These are phyloP conservation scores for Phorcus lineatus DNA, from an alignment of 2,888 invertebrate genomes.

Conservation along the genomic window DNA sequence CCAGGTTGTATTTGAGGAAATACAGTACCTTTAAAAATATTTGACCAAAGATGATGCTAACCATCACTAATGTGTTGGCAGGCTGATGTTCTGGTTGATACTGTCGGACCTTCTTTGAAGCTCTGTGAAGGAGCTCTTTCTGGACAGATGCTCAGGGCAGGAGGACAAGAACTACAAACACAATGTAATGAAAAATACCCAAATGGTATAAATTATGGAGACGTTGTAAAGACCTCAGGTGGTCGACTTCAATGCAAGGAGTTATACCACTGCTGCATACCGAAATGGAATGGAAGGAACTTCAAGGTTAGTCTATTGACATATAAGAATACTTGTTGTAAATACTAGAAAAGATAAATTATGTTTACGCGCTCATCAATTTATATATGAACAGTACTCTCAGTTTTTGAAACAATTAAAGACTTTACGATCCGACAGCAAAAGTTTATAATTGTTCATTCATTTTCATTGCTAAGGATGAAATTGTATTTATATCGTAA, in stretches of 20 bases:
- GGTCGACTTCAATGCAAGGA: neutral
- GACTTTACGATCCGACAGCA: too few species aligned
- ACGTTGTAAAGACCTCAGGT: neutral
- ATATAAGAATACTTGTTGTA: too few species aligned
- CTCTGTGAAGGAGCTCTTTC: neutral
- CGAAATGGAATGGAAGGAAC: neutral
- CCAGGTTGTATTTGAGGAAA: too few species aligned
- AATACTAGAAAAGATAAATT: too few species aligned
- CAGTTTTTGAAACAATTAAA: too few species aligned
- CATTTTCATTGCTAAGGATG: too few species aligned
- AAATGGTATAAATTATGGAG: neutral
- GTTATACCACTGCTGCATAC: neutral
- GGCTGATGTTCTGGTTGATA: neutral
- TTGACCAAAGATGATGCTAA: too few species aligned
- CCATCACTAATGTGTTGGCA: neutral
- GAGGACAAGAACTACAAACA: neutral
- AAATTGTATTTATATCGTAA: too few species aligned
- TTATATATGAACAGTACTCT: too few species aligned
- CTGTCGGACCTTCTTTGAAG: neutral
- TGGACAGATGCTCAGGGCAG: neutral
- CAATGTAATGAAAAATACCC: neutral
- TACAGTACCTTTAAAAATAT: too few species aligned
- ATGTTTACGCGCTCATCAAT: too few species aligned
- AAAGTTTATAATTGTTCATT: too few species aligned
- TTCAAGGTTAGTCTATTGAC: neutral